These are phyloP conservation scores for Calephelis nemesis DNA, from an alignment of 1,140 invertebrate genomes.

Conservation along the genomic window DNA sequence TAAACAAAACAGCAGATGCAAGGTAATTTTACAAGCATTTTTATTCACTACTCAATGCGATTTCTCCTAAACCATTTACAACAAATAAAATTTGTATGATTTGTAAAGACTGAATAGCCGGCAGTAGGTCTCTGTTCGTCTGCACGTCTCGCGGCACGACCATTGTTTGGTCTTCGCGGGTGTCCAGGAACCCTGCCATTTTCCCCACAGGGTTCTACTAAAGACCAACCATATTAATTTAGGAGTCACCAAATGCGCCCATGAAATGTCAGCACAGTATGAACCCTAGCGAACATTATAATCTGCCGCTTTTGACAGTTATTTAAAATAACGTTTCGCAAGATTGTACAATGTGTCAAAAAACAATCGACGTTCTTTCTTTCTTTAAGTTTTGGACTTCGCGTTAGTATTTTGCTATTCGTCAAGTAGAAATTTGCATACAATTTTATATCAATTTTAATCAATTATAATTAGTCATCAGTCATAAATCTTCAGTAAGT, in stretches of 20 bases:
- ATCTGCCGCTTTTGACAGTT: constrained; percentile 24
- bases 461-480: too few species aligned
- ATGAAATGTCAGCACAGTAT: constrained; percentile 53
- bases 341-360: background rate
- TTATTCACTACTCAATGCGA: constrained; percentile 8
- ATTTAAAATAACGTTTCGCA: constrained; percentile 4
- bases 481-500: too few species aligned
- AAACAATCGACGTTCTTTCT: too few species aligned
- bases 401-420: too few species aligned
- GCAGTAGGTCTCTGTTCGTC: constrained; percentile 52
- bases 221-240: constrained; percentile 69
- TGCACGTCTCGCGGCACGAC: constrained; percentile 43
- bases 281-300: constrained; percentile 39
- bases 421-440: too few species aligned
- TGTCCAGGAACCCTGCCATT: constrained; percentile 66
- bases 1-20: background rate
- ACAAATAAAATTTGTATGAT: constrained; percentile 76
- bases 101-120: constrained; percentile 70
- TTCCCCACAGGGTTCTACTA: constrained; percentile 67
- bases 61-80: constrained; percentile 52
- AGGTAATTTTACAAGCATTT: constrained; percentile 6
- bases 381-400: too few species aligned
- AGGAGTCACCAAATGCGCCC: constrained; percentile 63
- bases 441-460: too few species aligned
- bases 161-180: constrained; percentile 69